Evolutionary conservation across 2,888 invertebrate genomes (phyloP).

Genomic region (Pyrrhosoma nymphula): DNA sequence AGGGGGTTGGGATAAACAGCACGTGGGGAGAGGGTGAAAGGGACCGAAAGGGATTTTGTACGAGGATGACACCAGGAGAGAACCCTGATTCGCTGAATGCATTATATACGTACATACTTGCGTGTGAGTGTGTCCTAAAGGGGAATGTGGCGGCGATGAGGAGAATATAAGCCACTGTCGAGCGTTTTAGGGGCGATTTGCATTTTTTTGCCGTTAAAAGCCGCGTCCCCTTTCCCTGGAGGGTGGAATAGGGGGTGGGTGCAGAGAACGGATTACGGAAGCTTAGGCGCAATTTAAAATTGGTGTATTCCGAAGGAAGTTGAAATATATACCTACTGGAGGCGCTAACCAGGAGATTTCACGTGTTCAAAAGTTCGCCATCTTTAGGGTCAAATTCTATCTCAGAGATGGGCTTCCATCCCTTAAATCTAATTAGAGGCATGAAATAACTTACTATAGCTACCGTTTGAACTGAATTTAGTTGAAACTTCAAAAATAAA

Average conservation of each 20-base stretch:
- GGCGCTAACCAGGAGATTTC: too few species aligned
- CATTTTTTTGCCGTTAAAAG: constrained; percentile 8
- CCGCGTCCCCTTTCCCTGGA: background rate
- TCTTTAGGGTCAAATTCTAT: too few species aligned
- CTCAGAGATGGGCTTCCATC: too few species aligned
- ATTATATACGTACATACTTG: background rate
- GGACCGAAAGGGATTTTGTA: background rate
- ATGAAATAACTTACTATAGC: too few species aligned
- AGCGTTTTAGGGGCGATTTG: constrained; percentile 4
- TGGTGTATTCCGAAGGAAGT: background rate
- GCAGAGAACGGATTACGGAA: background rate
- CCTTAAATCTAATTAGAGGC: too few species aligned
- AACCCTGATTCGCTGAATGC: background rate
- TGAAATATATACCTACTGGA: too few species aligned
- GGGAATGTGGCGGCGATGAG: background rate
- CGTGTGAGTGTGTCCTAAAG: background rate
- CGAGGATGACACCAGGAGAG: background rate
- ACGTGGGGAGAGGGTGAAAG: background rate
- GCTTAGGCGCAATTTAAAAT: background rate
- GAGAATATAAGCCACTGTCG: background rate
- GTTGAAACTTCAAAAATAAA: too few species aligned
- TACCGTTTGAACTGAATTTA: too few species aligned
- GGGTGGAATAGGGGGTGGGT: background rate
- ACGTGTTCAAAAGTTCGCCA: too few species aligned
- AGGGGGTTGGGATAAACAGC: background rate